Evolutionary conservation across 2,113 vertebrate species (phyloP).

Genomic region (Hippocampus abdominalis): DNA sequence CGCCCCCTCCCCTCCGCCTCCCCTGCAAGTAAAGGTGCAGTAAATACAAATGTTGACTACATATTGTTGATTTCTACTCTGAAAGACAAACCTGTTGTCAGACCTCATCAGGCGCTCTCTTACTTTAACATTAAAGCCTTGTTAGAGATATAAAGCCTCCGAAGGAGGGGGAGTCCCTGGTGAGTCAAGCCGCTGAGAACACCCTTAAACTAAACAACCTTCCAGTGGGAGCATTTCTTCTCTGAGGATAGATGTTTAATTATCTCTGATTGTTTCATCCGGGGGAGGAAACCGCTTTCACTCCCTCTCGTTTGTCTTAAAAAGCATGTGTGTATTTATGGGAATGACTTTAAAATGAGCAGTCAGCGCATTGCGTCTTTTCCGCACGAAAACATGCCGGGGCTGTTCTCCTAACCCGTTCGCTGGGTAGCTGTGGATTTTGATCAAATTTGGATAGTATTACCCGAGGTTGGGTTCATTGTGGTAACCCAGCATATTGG

Average conservation of each 20-base stretch:
- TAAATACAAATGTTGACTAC: slow-evolving; percentile 56
- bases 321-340: slow-evolving; percentile 51
- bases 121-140: slow-evolving; percentile 97
- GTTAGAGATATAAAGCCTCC: slow-evolving; percentile 91
- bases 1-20: background rate
- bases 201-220: slow-evolving; percentile 75
- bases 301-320: slow-evolving; percentile 69
- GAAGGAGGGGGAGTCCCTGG: slow-evolving; percentile 82
- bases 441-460: too few species aligned
- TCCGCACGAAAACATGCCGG: too few species aligned
- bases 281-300: slow-evolving; percentile 55
- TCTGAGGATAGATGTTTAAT: slow-evolving; percentile 73
- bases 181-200: slow-evolving; percentile 78
- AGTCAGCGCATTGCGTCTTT: slow-evolving; percentile 44
- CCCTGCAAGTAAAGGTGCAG: slow-evolving; percentile 45
- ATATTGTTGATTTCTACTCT: slow-evolving; percentile 4
- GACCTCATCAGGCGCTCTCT: slow-evolving; percentile 90
- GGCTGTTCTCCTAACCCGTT: too few species aligned
- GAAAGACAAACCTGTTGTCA: slow-evolving; percentile 74
- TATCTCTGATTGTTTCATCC: slow-evolving; percentile 69
- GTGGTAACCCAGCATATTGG: too few species aligned
- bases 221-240: slow-evolving; percentile 65
- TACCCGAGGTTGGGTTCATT: too few species aligned
- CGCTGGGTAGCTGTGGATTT: too few species aligned
- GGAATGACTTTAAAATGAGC: slow-evolving; percentile 55